phyloP scores from a whole-genome alignment of 1,140 invertebrate genomes.

The Cydia fagiglandana region DNA sequence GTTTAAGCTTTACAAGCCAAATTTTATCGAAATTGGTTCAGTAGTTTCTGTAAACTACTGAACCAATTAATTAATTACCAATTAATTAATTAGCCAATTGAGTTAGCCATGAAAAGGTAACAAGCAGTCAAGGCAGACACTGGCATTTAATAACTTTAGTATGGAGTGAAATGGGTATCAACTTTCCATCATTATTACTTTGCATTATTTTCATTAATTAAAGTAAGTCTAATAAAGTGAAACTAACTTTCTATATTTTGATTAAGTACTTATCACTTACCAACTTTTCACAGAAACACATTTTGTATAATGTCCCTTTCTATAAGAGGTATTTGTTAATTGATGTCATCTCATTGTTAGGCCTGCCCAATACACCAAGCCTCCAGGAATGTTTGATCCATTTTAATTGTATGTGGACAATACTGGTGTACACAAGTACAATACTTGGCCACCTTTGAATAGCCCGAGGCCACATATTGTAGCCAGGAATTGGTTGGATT shows the following conservation, averaged over 20 bases:
- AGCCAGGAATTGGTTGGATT: slow-evolving; percentile 35
- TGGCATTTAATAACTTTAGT: too few species aligned
- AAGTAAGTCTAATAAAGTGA: too few species aligned
- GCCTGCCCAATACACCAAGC: slow-evolving; percentile 30
- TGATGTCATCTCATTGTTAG: slow-evolving; percentile 1
- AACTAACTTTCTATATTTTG: not conserved
- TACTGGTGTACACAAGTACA: slow-evolving; percentile 37
- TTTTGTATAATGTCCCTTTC: not conserved
- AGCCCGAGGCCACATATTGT: slow-evolving; percentile 43
- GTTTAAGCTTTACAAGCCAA: too few species aligned
- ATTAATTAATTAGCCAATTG: too few species aligned
- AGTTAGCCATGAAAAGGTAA: too few species aligned
- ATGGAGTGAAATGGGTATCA: too few species aligned
- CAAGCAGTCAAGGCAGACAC: too few species aligned
- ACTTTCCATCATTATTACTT: too few species aligned
- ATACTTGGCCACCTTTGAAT: slow-evolving; percentile 46
- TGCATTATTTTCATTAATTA: too few species aligned
- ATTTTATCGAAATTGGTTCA: too few species aligned
- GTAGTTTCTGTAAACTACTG: too few species aligned
- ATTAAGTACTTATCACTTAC: not conserved
- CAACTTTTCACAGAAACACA: not conserved
- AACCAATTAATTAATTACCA: too few species aligned
- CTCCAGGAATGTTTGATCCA: slow-evolving; percentile 31
- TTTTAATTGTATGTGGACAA: slow-evolving; percentile 34
- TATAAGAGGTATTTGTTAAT: not conserved